Evolutionary conservation across 2,113 vertebrate species (phyloP).

Genomic region (Zingel zingel): DNA sequence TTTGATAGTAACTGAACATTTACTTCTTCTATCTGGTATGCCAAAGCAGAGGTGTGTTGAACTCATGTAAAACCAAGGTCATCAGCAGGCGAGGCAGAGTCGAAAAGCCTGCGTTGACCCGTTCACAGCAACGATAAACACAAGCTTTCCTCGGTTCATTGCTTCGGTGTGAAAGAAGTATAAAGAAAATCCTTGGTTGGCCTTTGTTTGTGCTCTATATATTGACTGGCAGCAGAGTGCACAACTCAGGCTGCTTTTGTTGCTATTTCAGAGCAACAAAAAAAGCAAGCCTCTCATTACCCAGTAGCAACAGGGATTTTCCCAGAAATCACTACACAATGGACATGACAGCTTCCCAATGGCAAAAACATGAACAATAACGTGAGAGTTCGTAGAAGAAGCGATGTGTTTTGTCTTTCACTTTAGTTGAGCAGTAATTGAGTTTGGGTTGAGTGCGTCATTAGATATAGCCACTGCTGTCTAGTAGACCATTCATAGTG

Average conservation of each 20-base stretch:
- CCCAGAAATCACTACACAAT: slow-evolving; percentile 65
- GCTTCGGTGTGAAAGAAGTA: slow-evolving; percentile 30
- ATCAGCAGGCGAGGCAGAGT: neutral
- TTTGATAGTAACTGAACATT: neutral
- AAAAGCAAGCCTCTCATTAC: slow-evolving; percentile 72
- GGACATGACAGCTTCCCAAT: slow-evolving; percentile 33
- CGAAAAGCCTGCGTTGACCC: neutral
- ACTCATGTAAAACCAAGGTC: neutral
- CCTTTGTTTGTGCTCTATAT: slow-evolving; percentile 58
- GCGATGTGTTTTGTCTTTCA: slow-evolving; percentile 38
- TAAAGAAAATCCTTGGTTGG: slow-evolving; percentile 41
- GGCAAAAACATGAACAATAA: slow-evolving; percentile 49
- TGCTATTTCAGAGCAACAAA: slow-evolving; percentile 56
- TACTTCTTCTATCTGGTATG: neutral
- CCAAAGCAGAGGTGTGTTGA: slow-evolving; percentile 1
- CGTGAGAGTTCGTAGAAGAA: slow-evolving; percentile 33
- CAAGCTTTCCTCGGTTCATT: slow-evolving; percentile 30
- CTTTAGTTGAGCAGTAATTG: slow-evolving; percentile 53
- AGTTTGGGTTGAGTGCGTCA: slow-evolving; percentile 53
- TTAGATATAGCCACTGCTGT: slow-evolving; percentile 25
- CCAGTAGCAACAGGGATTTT: slow-evolving; percentile 64
- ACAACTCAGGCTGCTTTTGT: slow-evolving; percentile 44
- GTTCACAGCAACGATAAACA: slow-evolving; percentile 25
- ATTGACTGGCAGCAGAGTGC: slow-evolving; percentile 38
- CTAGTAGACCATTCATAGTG: slow-evolving; percentile 3